Percentiles rank a stretch among this genome's conserved stretches.
These are phyloP conservation scores for Hyperoplus immaculatus DNA, from an alignment of 2,797 vertebrate genomes.

Conservation along the genomic window DNA sequence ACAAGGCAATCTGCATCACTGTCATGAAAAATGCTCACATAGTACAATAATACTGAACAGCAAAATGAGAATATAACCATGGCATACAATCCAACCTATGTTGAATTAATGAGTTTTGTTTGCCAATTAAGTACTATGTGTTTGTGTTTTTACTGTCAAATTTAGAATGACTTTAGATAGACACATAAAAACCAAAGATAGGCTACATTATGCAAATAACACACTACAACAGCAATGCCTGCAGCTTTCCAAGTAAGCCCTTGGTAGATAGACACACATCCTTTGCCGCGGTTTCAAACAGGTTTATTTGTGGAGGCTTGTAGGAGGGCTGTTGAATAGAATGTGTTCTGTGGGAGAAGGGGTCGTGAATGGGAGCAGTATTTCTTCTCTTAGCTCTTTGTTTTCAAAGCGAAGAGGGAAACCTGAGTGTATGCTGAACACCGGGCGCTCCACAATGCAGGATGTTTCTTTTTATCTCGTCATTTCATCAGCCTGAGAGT, in stretches of 20 bases:
- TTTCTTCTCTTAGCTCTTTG: constrained; percentile 47
- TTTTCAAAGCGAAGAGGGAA: constrained; percentile 43
- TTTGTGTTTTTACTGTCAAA: neutral
- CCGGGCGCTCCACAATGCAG: constrained; percentile 2
- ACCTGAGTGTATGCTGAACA: constrained; percentile 24
- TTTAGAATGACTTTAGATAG: neutral
- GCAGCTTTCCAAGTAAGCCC: neutral
- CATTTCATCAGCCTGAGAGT: constrained; percentile 23
- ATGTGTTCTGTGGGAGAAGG: constrained; percentile 21
- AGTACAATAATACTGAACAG: too few relatives aligned
- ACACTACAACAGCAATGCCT: neutral
- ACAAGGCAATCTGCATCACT: too few relatives aligned
- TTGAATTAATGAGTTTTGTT: too few relatives aligned
- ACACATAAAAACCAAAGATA: neutral
- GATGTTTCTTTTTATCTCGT: constrained; percentile 22
- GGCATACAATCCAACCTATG: too few relatives aligned
- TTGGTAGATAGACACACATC: constrained; percentile 8
- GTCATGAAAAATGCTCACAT: too few relatives aligned
- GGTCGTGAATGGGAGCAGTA: constrained; percentile 21
- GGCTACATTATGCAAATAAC: neutral
- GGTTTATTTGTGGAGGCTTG: constrained; percentile 1
- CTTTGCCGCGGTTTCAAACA: neutral
- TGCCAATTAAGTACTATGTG: too few relatives aligned
- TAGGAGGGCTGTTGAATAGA: constrained; percentile 44
- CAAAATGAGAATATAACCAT: too few relatives aligned